Base-by-base conservation (phyloP, 2,797 vertebrate genomes). In the Phalanger gymnotis region DNA sequence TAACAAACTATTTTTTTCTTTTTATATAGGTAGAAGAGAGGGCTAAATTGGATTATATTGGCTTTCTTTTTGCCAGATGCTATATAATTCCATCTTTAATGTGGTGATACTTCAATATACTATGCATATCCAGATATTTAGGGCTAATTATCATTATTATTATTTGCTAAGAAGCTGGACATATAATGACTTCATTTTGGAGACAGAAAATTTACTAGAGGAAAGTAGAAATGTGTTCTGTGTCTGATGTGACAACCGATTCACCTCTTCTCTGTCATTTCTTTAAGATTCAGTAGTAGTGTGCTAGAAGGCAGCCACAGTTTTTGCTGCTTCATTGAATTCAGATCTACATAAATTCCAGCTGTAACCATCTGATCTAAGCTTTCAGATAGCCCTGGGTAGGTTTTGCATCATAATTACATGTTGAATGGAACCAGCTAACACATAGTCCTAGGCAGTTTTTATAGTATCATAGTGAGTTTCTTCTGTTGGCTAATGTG, bases 61-160 rank as follows among this genome's bases (percentile, higher is more conserved):
- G 73, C 89, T 96, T 92, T 58, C 92, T 91, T 96, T 54, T 92
- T 40, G 9, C 73, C 57, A 96, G 58, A n/a, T 94, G n/a, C 12
- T 34, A 66, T 92, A 93, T 51, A 19, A 66, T 66, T 16, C 53
- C 22, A 53, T n/a, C 22, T 55, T 57, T 93, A 81, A 94, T 92
- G 22, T 56, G 16, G 28, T 81, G 31, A 10, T 12, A 58, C 66
- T 81, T 81, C 2, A 22, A 66, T 14, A 13, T 34, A 58, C 54
- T n/a, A 66, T 56, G 66, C 6, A 22, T 94, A 31, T 22, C 47
- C 92, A 73, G 90, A 93, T 81, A 30, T 54, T 90, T 55, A 57
- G 12, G 28, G 52, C 27, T 53, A 94, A 92, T 2, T n/a, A n/a
- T n/a, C n/a, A n/a, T n/a, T n/a, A n/a, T 40, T 16, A 93, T 58